phyloP scores from a whole-genome alignment of 2,797 vertebrate species.

The Gouania willdenowi region DNA sequence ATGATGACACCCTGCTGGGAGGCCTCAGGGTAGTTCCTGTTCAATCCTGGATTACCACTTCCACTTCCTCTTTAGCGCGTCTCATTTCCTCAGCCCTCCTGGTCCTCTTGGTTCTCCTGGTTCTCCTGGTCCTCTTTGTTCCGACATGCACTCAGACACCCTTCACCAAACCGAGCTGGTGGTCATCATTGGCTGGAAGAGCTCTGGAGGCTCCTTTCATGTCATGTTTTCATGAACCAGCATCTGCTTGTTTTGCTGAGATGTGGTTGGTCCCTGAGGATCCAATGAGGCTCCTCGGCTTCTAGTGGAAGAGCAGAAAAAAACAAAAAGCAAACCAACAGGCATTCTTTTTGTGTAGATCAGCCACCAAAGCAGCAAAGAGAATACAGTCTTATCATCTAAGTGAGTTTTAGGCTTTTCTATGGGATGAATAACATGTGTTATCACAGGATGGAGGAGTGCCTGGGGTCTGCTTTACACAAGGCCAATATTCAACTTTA shows the following conservation, averaged over 20 bases:
- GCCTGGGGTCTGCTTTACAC: too few relatives aligned
- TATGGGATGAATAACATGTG: too few relatives aligned
- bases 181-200: constrained; percentile 35
- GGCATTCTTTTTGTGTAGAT: too few relatives aligned
- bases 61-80: constrained; percentile 1
- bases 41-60: constrained; percentile 22
- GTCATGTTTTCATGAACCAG: constrained; percentile 17
- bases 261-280: constrained; percentile 1
- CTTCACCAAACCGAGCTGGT: constrained; percentile 15
- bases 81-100: constrained; percentile 23
- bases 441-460: too few relatives aligned
- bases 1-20: constrained; percentile 11
- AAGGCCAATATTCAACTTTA: too few relatives aligned
- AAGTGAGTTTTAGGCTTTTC: too few relatives aligned
- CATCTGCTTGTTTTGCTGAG: neutral
- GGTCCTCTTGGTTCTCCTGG: constrained; percentile 1
- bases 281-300: too few relatives aligned
- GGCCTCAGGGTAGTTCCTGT: constrained; percentile 6
- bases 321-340: too few relatives aligned
- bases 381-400: too few relatives aligned
- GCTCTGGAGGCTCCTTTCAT: constrained; percentile 18
- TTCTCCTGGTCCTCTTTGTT: neutral
- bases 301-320: too few relatives aligned
- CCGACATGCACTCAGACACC: constrained; percentile 14
- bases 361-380: too few relatives aligned